Base-by-base conservation (phyloP, 2,888 invertebrate genomes). In the Cancer borealis region DNA sequence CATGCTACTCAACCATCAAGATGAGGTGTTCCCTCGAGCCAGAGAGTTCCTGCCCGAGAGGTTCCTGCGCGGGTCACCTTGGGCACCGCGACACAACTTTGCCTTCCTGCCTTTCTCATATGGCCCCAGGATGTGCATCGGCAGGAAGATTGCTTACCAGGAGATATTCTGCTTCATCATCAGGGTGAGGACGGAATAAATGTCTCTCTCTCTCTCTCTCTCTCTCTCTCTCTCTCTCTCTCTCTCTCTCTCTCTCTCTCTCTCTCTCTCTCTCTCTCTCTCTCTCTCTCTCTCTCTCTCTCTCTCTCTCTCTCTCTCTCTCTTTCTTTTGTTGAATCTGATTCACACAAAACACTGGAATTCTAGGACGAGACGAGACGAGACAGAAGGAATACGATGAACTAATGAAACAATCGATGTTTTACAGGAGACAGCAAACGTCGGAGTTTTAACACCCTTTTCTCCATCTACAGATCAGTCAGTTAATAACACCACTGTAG, bases 81-180 rank as follows among this genome's bases (percentile, higher is more conserved):
- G 49, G 26, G 93, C 95, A n/a, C 95, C 95, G 26, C 49, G 88
- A 0, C 95, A 95, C 88, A 46, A 91, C 88, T 95, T 93, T 45
- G 93, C 88, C 87, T 95, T 93, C 93, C 54, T 95, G 79, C 95
- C 95, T 4, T 95, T 95, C 54, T 95, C 95, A 45, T 95, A 88
- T 54, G 95, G 95, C 54, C 73, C 93, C 73, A 91, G 95, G 79
- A 95, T 95, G 95, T 95, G 95, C 79, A 92, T 95, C n/a, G 95
- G 95, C 14, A 46, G 95, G 73, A 93, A 91, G 88, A 93, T 95
- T n/a, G 95, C 95, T 14, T 93, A 95, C 54, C 95, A 95, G 93
- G 95, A 95, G 88, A 79, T 95, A 10, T 88, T 93, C 26, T 93
- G 88, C 26, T 79, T 95, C 30, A n/a, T 93, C 12, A 92, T 93